Percentiles rank a stretch among this genome's conserved stretches.
Conservation (phyloP, 2,888 invertebrate genomes). For the Hypselothyrea guttata region DNA sequence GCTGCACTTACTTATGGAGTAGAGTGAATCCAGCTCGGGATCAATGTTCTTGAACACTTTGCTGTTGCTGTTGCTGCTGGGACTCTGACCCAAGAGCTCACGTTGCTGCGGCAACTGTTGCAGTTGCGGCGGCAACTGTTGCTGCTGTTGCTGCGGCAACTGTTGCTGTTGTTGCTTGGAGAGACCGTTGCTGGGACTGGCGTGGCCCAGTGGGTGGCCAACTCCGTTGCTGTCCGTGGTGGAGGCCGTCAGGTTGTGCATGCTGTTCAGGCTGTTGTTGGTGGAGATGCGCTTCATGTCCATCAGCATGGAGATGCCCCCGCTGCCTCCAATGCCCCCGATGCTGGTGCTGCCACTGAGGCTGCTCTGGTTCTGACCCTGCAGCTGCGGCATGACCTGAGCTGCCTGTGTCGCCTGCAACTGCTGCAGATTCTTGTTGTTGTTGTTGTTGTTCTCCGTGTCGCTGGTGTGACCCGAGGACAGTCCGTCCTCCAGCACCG, state of each 20-base stretch:
- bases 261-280: conserved; percentile 79
- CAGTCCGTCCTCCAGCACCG: conserved; percentile 95
- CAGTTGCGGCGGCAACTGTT: conserved; percentile 46
- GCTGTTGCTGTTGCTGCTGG: conserved; percentile 78
- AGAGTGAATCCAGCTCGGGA: conserved; percentile 88
- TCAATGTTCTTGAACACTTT: conserved; percentile 83
- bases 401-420: conserved; percentile 10
- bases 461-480: conserved; percentile 97
- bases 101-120: conserved; percentile 52
- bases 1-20: conserved; percentile 87
- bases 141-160: conserved; percentile 20
- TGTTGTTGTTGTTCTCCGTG: conserved; percentile 88
- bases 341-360: conserved; percentile 49
- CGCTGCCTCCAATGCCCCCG: conserved; percentile 61
- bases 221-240: conserved; percentile 61
- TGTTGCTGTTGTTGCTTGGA: conserved; percentile 31
- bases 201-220: conserved; percentile 49
- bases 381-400: conserved; percentile 9
- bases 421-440: conserved; percentile 62
- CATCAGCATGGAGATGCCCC: conserved; percentile 81
- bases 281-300: conserved; percentile 80
- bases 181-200: conserved; percentile 77
- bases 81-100: conserved; percentile 79
- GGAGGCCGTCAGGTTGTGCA: conserved; percentile 69
- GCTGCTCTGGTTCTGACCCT: conserved; percentile 8